Percentiles rank a stretch among this genome's conserved stretches.
These are phyloP conservation scores for Plagodis pulveraria DNA, from an alignment of 2,888 invertebrate species.

Conservation along the genomic window DNA sequence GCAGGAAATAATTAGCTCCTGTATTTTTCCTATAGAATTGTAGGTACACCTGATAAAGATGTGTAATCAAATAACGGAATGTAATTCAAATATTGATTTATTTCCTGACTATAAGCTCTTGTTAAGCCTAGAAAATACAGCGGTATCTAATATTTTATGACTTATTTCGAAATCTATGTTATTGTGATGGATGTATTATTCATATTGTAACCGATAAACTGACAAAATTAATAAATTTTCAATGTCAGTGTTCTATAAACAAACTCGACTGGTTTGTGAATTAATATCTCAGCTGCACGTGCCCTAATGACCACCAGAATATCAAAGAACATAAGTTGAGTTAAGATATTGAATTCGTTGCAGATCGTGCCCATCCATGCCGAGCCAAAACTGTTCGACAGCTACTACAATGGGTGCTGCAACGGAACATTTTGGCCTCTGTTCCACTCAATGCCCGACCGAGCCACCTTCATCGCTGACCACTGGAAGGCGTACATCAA, in stretches of 20 bases:
- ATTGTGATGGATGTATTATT: no score
- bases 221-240: constrained; percentile 9
- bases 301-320: background rate
- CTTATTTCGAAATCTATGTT: no score
- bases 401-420: constrained; percentile 96
- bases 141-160: no score
- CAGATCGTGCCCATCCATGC: constrained; percentile 93
- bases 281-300: background rate
- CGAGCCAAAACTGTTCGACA: constrained; percentile 90
- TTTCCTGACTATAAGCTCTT: constrained; percentile 19
- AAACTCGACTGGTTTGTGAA: background rate
- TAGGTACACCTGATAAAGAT: constrained; percentile 41
- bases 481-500: constrained; percentile 93
- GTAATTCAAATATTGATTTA: constrained; percentile 28
- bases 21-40: constrained; percentile 38
- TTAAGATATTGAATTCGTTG: constrained; percentile 29
- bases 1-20: constrained; percentile 16
- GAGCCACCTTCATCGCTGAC: constrained; percentile 92
- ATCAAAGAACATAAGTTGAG: no score
- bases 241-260: constrained; percentile 6
- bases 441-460: constrained; percentile 96
- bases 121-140: background rate
- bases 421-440: constrained; percentile 97
- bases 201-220: background rate
- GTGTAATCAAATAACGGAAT: constrained; percentile 36